A percentile compares a stretch with the other conserved stretches of the same genome.
Evolutionary conservation across 1,140 invertebrate species (phyloP).

Genomic region (Temnothorax curvispinosus): DNA sequence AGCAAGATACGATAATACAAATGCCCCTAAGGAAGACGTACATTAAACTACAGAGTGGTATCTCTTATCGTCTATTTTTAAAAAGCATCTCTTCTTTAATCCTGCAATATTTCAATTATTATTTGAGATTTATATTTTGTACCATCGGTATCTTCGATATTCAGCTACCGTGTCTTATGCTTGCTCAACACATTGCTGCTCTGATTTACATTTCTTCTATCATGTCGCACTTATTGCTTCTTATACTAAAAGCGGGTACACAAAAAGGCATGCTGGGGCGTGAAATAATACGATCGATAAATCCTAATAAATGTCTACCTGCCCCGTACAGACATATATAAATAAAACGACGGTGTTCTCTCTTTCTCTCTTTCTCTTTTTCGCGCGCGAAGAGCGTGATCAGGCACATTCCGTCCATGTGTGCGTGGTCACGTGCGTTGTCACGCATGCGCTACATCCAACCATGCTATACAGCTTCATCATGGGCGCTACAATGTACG

Average conservation of each 20-base stretch:
- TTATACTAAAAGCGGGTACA: constrained; percentile 76
- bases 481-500: constrained; percentile 67
- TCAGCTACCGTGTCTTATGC: constrained; percentile 17
- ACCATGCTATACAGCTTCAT: constrained; percentile 77
- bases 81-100: neutral
- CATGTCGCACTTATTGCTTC: constrained; percentile 79
- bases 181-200: constrained; percentile 1
- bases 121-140: constrained; percentile 28
- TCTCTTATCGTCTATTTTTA: neutral
- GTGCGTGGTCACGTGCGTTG: constrained; percentile 67
- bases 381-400: constrained; percentile 56
- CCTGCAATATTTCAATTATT: constrained; percentile 34
- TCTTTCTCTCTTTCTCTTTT: neutral
- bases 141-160: constrained; percentile 1
- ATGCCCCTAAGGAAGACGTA: neutral
- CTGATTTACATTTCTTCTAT: constrained; percentile 70
- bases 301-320: constrained; percentile 85
- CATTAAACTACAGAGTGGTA: neutral
- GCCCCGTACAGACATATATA: constrained; percentile 79
- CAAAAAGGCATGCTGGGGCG: constrained; percentile 74
- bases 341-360: constrained; percentile 76
- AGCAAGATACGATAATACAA: neutral
- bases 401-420: constrained; percentile 66
- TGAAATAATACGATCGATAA: constrained; percentile 84
- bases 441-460: constrained; percentile 70